Percentiles rank a stretch among this genome's conserved stretches.
Conservation (phyloP, 2,888 invertebrate genomes). For the Plebejus argus region DNA sequence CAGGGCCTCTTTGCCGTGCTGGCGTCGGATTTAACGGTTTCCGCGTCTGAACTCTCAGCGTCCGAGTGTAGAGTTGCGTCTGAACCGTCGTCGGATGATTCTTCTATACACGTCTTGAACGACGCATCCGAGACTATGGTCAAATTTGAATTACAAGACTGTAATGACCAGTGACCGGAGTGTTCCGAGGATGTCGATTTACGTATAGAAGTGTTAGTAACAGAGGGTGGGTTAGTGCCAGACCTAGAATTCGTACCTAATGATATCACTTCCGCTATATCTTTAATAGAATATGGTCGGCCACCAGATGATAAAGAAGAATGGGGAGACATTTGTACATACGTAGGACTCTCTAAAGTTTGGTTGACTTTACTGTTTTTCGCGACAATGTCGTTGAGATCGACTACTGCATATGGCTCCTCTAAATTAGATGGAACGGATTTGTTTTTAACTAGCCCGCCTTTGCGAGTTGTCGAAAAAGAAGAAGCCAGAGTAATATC, state of each 20-base stretch:
- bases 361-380: slow-evolving; percentile 47
- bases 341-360: slow-evolving; percentile 48
- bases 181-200: slow-evolving; percentile 74
- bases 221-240: slow-evolving; percentile 60
- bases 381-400: slow-evolving; percentile 57
- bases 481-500: slow-evolving; percentile 64
- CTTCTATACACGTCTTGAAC: slow-evolving; percentile 67
- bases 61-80: slow-evolving; percentile 70
- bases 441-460: slow-evolving; percentile 59
- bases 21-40: slow-evolving; percentile 69
- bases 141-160: slow-evolving; percentile 68
- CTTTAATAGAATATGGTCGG: slow-evolving; percentile 69
- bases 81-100: slow-evolving; percentile 68
- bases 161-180: slow-evolving; percentile 72
- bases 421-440: slow-evolving; percentile 66
- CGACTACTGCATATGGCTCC: slow-evolving; percentile 66
- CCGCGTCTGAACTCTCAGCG: slow-evolving; percentile 68
- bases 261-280: slow-evolving; percentile 71
- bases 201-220: slow-evolving; percentile 65
- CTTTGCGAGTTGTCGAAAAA: slow-evolving; percentile 57
- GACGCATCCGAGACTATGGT: slow-evolving; percentile 69
- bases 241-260: slow-evolving; percentile 59
- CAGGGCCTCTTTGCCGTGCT: slow-evolving; percentile 69
- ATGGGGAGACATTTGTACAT: slow-evolving; percentile 60
- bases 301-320: slow-evolving; percentile 58